Conservation (phyloP, 2,888 invertebrate genomes). For the Brachycybe producta region DNA sequence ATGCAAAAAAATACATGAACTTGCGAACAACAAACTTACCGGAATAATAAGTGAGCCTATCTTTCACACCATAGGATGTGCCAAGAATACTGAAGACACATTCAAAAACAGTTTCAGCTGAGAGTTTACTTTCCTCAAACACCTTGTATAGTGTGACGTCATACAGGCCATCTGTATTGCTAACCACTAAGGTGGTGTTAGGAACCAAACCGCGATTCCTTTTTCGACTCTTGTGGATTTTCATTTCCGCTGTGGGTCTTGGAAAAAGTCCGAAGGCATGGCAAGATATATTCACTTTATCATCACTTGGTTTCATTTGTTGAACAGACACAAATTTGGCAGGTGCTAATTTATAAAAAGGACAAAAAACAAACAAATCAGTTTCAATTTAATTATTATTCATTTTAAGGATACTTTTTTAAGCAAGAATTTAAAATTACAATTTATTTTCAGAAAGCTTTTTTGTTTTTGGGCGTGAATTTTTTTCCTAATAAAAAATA, state of each 20-base stretch:
- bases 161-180: constrained; percentile 18
- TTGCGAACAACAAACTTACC: no score
- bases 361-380: no score
- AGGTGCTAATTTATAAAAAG: constrained; percentile 3
- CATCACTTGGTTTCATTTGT: constrained; percentile 5
- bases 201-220: background rate
- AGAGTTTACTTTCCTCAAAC: constrained; percentile 21
- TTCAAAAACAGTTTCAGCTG: constrained; percentile 23
- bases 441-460: no score
- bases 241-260: constrained; percentile 14
- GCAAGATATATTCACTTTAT: constrained; percentile 18
- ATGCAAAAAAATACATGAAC: no score
- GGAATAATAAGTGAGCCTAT: constrained; percentile 22
- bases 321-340: constrained; percentile 6
- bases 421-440: no score
- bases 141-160: constrained; percentile 18
- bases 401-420: no score
- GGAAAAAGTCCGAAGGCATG: constrained; percentile 14
- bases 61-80: constrained; percentile 21
- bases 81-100: constrained; percentile 23
- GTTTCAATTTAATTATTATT: no score
- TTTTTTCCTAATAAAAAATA: no score
- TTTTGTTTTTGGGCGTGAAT: no score
- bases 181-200: background rate
- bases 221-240: constrained; percentile 13